These are phyloP conservation scores for Deilephila elpenor DNA, from an alignment of 2,888 invertebrate species.

Conservation along the genomic window DNA sequence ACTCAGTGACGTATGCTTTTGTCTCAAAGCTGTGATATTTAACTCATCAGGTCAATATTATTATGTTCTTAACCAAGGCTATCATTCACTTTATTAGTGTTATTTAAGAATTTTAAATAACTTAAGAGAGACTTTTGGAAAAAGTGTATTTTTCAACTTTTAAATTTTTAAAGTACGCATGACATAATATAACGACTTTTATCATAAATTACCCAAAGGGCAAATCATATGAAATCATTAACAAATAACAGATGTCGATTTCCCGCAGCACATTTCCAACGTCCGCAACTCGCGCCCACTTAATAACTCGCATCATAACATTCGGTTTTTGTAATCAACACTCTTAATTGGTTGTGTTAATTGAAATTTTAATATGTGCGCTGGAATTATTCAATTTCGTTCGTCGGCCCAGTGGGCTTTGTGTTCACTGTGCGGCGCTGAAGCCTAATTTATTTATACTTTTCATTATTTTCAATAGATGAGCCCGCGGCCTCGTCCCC, in stretches of 20 bases:
- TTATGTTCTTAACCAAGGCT: too few relatives aligned
- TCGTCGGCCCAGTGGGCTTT: not conserved
- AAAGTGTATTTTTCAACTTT: too few relatives aligned
- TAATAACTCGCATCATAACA: constrained; percentile 21
- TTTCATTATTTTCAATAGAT: not conserved
- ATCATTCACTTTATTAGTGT: too few relatives aligned
- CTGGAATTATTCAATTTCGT: constrained; percentile 3
- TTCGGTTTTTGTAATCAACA: constrained; percentile 17
- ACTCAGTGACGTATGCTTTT: too few relatives aligned
- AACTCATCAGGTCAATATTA: too few relatives aligned
- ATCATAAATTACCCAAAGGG: not conserved
- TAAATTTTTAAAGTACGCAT: too few relatives aligned
- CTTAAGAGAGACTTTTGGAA: too few relatives aligned
- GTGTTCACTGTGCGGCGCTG: not conserved
- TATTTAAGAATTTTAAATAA: too few relatives aligned
- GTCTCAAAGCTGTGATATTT: too few relatives aligned
- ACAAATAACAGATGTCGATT: not conserved
- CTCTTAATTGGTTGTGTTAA: constrained; percentile 24
- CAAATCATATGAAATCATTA: not conserved
- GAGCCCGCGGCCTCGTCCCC: too few relatives aligned
- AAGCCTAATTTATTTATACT: constrained; percentile 5
- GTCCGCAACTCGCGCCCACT: not conserved
- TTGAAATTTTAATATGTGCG: constrained; percentile 26
- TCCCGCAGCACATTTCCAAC: not conserved
- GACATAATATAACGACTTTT: too few relatives aligned